phyloP scores from a whole-genome alignment of 1,140 invertebrate species.

The Ctenoplectra terminalis region DNA sequence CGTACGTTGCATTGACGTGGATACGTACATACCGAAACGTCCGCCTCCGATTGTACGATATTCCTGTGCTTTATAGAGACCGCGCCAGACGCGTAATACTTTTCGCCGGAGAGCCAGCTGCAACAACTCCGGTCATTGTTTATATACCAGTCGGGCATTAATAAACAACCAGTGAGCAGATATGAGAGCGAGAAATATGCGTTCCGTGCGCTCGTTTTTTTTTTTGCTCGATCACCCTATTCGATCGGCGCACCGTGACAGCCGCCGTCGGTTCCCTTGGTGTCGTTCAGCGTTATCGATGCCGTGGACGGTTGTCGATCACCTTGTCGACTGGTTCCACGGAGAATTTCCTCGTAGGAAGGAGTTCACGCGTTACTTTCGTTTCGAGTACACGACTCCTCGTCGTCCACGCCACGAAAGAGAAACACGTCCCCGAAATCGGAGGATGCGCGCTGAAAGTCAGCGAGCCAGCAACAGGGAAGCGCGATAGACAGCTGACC shows the following conservation, averaged over 20 bases:
- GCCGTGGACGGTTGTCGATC: neutral
- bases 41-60: conserved; percentile 49
- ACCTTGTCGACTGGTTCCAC: neutral
- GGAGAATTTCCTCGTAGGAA: neutral
- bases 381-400: neutral
- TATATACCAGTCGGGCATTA: neutral
- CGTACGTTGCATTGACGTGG: conserved; percentile 46
- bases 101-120: neutral
- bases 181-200: neutral
- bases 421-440: conserved; percentile 28
- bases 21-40: conserved; percentile 41
- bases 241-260: neutral
- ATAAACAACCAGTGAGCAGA: conserved; percentile 6
- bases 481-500: conserved; percentile 61
- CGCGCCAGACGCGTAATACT: neutral
- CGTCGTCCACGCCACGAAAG: neutral
- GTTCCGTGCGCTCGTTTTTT: neutral
- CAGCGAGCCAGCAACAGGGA: conserved; percentile 43
- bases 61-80: conserved; percentile 34
- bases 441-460: conserved; percentile 24
- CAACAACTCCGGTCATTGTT: conserved; percentile 7
- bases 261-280: neutral
- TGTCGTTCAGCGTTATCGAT: conserved; percentile 9
- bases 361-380: neutral
- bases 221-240: neutral